Evolutionary conservation across 2,888 invertebrate species (phyloP).

Genomic region (Microplitis deprimator): DNA sequence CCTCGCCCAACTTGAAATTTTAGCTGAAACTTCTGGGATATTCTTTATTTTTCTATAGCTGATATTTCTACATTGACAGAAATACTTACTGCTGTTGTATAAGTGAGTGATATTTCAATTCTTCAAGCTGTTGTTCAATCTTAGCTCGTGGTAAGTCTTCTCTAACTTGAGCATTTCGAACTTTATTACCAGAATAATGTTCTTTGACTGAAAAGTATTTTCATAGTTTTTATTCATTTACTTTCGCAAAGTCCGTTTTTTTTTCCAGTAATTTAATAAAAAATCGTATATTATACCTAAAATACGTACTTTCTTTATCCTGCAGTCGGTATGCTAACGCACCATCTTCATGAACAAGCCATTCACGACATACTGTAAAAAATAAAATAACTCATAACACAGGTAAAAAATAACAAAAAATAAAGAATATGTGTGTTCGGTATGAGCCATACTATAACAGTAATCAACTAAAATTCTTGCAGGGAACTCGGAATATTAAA

Average conservation of each 20-base stretch:
- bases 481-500: too few relatives aligned
- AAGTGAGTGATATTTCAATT: slow-evolving; percentile 75
- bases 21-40: too few relatives aligned
- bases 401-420: not conserved
- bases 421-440: not conserved
- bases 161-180: slow-evolving; percentile 82
- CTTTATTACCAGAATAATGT: slow-evolving; percentile 84
- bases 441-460: too few relatives aligned
- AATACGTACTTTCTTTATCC: slow-evolving; percentile 82
- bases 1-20: too few relatives aligned
- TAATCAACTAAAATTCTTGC: too few relatives aligned
- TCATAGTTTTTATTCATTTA: not conserved
- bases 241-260: too few relatives aligned
- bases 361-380: slow-evolving; percentile 83
- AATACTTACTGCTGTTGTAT: slow-evolving; percentile 78
- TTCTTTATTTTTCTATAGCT: too few relatives aligned
- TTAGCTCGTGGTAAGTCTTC: slow-evolving; percentile 85
- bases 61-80: not conserved
- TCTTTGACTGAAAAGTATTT: slow-evolving; percentile 75
- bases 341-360: slow-evolving; percentile 88
- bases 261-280: too few relatives aligned
- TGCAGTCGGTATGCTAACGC: slow-evolving; percentile 86
- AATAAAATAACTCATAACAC: slow-evolving; percentile 40
- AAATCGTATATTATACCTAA: too few relatives aligned
- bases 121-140: slow-evolving; percentile 80